Evolutionary conservation across 1,140 invertebrate species (phyloP).

Genomic region (Drosophila baimaii): DNA sequence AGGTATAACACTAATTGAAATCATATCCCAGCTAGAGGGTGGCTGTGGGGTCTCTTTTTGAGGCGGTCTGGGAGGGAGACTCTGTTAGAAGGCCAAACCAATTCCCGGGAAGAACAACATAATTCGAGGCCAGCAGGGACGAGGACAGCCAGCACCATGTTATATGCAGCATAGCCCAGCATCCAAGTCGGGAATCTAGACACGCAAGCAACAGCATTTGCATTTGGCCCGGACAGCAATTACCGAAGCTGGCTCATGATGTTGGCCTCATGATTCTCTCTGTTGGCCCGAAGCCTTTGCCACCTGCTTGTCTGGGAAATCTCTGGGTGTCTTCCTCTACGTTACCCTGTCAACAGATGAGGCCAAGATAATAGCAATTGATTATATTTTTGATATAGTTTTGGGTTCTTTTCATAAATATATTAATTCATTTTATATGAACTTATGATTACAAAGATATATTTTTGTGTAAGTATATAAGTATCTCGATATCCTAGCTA

Average conservation of each 20-base stretch:
- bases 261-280: constrained; percentile 67
- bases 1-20: constrained; percentile 70
- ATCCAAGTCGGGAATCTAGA: constrained; percentile 43
- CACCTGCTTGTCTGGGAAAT: constrained; percentile 79
- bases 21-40: constrained; percentile 32
- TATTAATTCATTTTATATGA: neutral
- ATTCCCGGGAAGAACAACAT: constrained; percentile 70
- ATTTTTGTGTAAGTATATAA: no score
- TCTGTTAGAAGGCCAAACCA: constrained; percentile 47
- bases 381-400: neutral
- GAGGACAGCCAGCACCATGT: constrained; percentile 13
- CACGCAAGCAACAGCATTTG: constrained; percentile 68
- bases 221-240: constrained; percentile 68
- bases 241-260: constrained; percentile 66
- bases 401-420: neutral
- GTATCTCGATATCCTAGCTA: neutral
- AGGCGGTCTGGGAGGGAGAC: neutral
- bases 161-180: constrained; percentile 42
- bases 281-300: constrained; percentile 64
- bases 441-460: neutral
- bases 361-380: constrained; percentile 8
- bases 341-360: constrained; percentile 7
- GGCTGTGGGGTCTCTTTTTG: constrained; percentile 2
- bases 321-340: constrained; percentile 35
- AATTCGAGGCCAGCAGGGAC: constrained; percentile 51